Base-by-base conservation (phyloP, 1,140 invertebrate species). In the Tenebrio molitor region DNA sequence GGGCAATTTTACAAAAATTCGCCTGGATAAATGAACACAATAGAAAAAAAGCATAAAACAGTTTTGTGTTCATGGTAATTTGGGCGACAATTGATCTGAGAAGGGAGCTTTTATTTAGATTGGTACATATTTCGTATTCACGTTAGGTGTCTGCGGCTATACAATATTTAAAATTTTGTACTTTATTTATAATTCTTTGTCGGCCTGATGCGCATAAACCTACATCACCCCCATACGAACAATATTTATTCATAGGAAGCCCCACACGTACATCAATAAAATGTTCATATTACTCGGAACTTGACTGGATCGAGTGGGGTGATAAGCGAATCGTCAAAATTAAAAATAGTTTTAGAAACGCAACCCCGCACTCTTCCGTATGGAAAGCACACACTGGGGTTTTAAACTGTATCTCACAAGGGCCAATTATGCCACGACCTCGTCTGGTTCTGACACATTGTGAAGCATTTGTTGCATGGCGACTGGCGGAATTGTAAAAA, bases 361-460 rank as follows among this genome's bases (percentile, higher is more conserved):
- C n/a, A n/a, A n/a, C n/a, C n/a, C n/a, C n/a, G n/a, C n/a, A n/a
- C n/a, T n/a, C n/a, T n/a, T n/a, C n/a, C n/a, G n/a, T 58, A 58
- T 58, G 50, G 21, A 58, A 29, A 29, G 21, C 50, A 58, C 50
- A 58, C 15, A 58, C 23, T 58, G 25, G 50, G 3, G 3, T 39
- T 58, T 58, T 58, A 58, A 58, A 58, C 50, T 58, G 50, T 58
- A 58, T 29, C 50, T 58, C 50, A 58, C 50, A 58, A 58, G 50
- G 50, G 50, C 23, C 50, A 58, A 58, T 58, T 58, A 29, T 29
- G 29, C 29, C 14, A 58, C 50, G 50, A 58, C 1, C 50, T 58
- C 50, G 50, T 58, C 50, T 58, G 50, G 12, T 58, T 29, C 50
- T 58, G 50, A 58, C 50, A 58, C 23, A 33, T 21, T 58, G 25